Base-by-base conservation (phyloP, 2,888 invertebrate genomes). In the Atherix ibis region DNA sequence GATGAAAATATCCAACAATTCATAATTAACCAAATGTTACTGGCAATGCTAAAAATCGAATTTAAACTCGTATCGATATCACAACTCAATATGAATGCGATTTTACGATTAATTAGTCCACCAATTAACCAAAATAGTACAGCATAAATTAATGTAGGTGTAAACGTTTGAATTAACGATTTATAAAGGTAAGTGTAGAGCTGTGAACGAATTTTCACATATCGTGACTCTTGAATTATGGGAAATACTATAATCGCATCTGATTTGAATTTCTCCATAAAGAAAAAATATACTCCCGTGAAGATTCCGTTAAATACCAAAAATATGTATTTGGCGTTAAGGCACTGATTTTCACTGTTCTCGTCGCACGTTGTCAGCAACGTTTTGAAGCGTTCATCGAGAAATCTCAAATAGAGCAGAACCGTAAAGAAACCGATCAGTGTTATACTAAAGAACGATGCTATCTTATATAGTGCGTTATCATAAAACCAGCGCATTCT, bases 1-100 rank as follows among this genome's bases (percentile, higher is more conserved):
- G 74, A 67, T 5, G 73, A 67, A 42, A 80, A 73, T 30, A 80
- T 60, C 78, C 78, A 82, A 3, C 72, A 59, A 29, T 74, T 73
- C 41, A 77, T 63, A 46, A 75, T 56, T 45, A 78, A 35, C 4
- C 52, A 47, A 2, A 48, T 17, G 41, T 52, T 52, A n/a, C 41
- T 40, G 1, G 42, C 31, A 5, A 58, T 40, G 15, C 68, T 47
- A 33, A 67, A 63, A 4, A 57, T 37, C 0, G 56, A 48, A 1
- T 39, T 32, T 5, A 50, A 40, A 1, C 46, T 48, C 13, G 53
- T 49, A 22, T 59, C 59, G 5, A 42, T 5, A 18, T 52, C 45
- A 13, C 73, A 50, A 25, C 66, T 63, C 35, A 76, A 66, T 0
- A 71, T 51, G 18, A 65, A 61, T 8, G 66, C 58, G 2, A 76